Evolutionary conservation across 2,888 invertebrate genomes (phyloP), one percentile per base, ranked within the genome.

Genomic region (Orthonevra nobilis): DNA sequence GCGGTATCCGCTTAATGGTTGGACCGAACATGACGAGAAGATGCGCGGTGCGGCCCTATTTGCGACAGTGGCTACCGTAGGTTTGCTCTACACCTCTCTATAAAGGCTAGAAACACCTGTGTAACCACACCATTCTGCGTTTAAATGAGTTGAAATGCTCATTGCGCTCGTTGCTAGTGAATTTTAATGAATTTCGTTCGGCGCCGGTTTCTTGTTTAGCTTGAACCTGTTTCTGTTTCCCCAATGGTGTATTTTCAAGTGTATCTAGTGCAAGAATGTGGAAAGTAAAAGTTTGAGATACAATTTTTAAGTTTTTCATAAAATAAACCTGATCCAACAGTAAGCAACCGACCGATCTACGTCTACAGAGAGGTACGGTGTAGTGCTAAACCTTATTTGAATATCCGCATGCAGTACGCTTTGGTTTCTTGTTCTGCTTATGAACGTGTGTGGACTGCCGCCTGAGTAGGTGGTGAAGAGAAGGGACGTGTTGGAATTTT

Each of bases 91-190:
- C 40, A 30, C 48, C 38, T 36, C 23, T 23, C 58, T 66, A 79
- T 79, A 79, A 72, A 77, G 54, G 60, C 58, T 72, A 60, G 46
- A 54, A 54, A 48, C 52, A 42, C 44, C 44, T 52, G 40, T 32
- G 44, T 30, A 54, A 66, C 30, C 15, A 66, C 34, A 46, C 28
- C 72, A 79, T 79, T 79, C 42, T 15, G 34, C 42, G 23, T 23
- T 42, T 34, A 20, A 42, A 42, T 54, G 32, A 38, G 44, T 46
- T 58, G 40, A 36, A 48, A 46, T 58, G 48, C 42, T 75, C 50
- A 14, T 17, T 17, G 42, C 10, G 38, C 1, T 42, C 52, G 34
- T 52, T 42, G n/a, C n/a, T n/a, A n/a, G n/a, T n/a, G n/a, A n/a
- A 3, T 23, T 26, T 52, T 9, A 30, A 50, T 50, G 40, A 40